Base-by-base conservation (phyloP, 1,140 invertebrate species). In the Stegodyphus mimosarum region DNA sequence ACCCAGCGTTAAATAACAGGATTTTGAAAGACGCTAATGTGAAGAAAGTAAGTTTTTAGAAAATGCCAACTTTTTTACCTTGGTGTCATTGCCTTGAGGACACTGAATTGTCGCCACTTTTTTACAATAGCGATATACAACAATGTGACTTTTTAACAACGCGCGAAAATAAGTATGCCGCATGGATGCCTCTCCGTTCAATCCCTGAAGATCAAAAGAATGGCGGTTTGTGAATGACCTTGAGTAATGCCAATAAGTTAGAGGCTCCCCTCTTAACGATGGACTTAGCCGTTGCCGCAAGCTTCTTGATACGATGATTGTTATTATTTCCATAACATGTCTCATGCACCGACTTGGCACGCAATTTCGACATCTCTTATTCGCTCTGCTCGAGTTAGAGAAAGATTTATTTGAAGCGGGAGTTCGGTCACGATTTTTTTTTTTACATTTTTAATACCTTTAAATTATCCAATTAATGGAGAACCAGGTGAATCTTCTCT, bases 61-160 rank as follows among this genome's bases (percentile, higher is more conserved):
- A 33, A 33, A 33, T 33, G 33, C 33, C 33, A 33, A 33, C 33
- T 33, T 33, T 33, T 33, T 63, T 75, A 66, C 67, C 75, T 66
- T 77, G 60, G 75, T 63, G 64, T 67, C 75, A 51, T 18, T 77
- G 75, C 75, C 49, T 51, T 51, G 7, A 66, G 75, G 49, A 77
- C 66, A 77, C 67, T 77, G 75, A 77, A 77, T 49, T 77, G 75
- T 77, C 75, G 75, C 75, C 63, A 33, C 70, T 71, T 79, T 79
- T 70, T 79, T 70, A 52, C 17, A 13, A 15, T 5, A 15, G 49
- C 7, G 10, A 18, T 17, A 49, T n/a, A 18, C 66, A 77, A 79
- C 77, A 79, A 79, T 79, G 67, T 66, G 33, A 33, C 33, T 33
- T 67, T 77, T 77, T 77, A 64, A 77, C 75, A 77, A 77, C 33